A percentile compares a stretch with the other conserved stretches of the same genome.
Conservation (phyloP, 2,113 vertebrate species). For the Hemicordylus capensis region DNA sequence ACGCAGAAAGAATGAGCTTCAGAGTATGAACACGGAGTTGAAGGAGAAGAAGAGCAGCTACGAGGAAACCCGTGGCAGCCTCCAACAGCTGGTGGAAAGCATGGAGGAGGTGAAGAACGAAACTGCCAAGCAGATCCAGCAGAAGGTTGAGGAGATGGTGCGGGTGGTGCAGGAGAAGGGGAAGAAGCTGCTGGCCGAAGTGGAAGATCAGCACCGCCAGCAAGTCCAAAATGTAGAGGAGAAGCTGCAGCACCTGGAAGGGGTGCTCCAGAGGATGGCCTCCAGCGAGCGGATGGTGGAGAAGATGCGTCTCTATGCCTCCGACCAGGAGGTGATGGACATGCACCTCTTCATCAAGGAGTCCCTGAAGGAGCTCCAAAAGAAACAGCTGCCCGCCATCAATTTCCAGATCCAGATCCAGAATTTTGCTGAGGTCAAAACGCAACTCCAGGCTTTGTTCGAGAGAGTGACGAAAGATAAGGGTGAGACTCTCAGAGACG, state of each 20-base stretch:
- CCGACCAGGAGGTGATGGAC: constrained; percentile 73
- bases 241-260: constrained; percentile 31
- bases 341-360: constrained; percentile 66
- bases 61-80: accelerated
- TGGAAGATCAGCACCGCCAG: constrained; percentile 25
- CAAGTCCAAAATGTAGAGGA: not conserved
- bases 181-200: constrained; percentile 42
- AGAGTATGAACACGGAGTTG: constrained; percentile 12
- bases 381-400: not conserved
- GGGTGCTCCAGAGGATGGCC: constrained; percentile 60
- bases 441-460: constrained; percentile 39
- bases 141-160: constrained; percentile 32
- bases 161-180: constrained; percentile 31
- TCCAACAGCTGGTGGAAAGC: not conserved
- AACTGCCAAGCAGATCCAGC: constrained; percentile 40
- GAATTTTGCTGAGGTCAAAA: constrained; percentile 14
- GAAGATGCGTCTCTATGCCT: constrained; percentile 63
- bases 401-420: accelerated
- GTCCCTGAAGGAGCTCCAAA: constrained; percentile 44
- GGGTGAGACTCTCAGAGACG: constrained; percentile 43
- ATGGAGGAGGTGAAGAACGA: constrained; percentile 16
- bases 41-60: constrained; percentile 32
- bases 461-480: constrained; percentile 2
- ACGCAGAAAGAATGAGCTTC: constrained; percentile 60
- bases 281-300: constrained; percentile 55